Evolutionary conservation across 92 coral and sea anemone species (phyloP), one percentile per base, ranked within the genome.

Genomic region (Epizoanthus scotinus): DNA sequence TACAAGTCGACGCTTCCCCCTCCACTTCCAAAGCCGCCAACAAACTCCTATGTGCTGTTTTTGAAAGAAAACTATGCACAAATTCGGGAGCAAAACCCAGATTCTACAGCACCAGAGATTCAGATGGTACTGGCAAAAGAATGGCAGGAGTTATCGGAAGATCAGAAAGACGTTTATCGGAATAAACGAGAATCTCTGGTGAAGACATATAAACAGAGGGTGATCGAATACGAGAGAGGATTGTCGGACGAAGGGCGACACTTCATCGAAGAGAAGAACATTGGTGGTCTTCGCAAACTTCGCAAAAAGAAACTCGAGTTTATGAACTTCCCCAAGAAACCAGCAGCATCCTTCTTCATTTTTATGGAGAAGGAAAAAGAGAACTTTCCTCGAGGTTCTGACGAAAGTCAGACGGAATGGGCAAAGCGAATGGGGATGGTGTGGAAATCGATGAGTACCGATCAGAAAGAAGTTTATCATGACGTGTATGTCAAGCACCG

Each of bases 291-390:
- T 9, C 60, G 38, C 27, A 75, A 75, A 59, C 68, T 75, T 59
- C 81, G 81, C 28, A 60, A 59, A 59, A 38, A 75, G 81, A 75
- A 75, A 59, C 81, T 60, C 13, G 81, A 75, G 34, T 75, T 75
- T 75, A 1, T 75, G 24, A 75, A 75, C 15, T 59, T 58, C 63
- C 81, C 81, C 17, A 75, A 57, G 61, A 75, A 49, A 6, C 81
- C 81, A 58, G 81, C 29, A 38, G 69, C 38, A 38, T 67, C 81
- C 44, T 75, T 75, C 52, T 60, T 75, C 14, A 60, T 60, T 29
- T 75, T 59, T 28, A 36, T 75, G 56, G 81, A 21, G 38, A 59
- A 58, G 7, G 67, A 75, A 38, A 75, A 36, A 44, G 81, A 59
- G 36, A 38, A 3, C 25, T 75, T 75, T 20, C 57, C 81, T 20